These are phyloP conservation scores for Erannis defoliaria DNA, from an alignment of 2,888 invertebrate genomes.

Conservation along the genomic window DNA sequence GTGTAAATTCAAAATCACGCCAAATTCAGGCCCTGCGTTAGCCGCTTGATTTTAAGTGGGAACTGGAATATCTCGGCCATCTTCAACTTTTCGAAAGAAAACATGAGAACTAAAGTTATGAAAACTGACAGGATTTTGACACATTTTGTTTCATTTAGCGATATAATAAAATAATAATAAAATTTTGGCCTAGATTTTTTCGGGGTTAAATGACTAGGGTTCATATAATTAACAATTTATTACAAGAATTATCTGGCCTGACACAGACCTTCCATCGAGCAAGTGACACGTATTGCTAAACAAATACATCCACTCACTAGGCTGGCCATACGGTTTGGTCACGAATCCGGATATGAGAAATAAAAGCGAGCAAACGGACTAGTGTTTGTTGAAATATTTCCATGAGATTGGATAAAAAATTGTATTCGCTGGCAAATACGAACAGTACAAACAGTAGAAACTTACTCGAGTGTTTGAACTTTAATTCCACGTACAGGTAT, in stretches of 20 bases:
- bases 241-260: conserved; percentile 66
- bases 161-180: no score
- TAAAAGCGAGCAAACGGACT: conserved; percentile 3
- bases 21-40: no score
- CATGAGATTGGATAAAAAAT: neutral
- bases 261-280: conserved; percentile 37
- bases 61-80: no score
- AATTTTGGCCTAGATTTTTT: no score
- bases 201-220: no score
- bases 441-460: neutral
- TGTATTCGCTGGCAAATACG: neutral
- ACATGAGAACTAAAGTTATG: no score
- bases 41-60: no score
- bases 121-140: no score
- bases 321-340: conserved; percentile 8
- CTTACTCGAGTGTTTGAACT: neutral
- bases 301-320: conserved; percentile 42
- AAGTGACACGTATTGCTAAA: conserved; percentile 53
- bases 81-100: no score
- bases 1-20: no score
- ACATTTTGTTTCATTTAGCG: no score
- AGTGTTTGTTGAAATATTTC: conserved; percentile 7
- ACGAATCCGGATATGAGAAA: conserved; percentile 14
- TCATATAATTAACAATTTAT: conserved; percentile 58
- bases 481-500: neutral